Conservation (phyloP, 2,888 invertebrate species). For the Tuta absoluta region DNA sequence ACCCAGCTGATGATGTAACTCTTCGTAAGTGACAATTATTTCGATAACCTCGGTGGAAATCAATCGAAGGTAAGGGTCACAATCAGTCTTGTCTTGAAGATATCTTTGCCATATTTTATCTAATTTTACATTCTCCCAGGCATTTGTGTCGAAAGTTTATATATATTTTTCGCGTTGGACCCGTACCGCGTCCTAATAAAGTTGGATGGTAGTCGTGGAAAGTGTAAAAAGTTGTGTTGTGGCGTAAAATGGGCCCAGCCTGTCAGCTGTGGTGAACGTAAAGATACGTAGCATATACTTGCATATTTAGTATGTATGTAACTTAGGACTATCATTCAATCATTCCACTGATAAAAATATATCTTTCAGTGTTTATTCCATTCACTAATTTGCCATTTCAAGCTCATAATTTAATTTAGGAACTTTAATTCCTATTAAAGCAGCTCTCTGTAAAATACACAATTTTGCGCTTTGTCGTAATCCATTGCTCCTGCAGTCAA, state of each 20-base stretch:
- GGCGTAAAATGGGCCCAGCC: constrained; percentile 51
- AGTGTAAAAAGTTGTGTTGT: constrained; percentile 39
- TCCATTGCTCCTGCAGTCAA: no score
- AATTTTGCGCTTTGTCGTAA: background rate
- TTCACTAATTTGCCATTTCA: background rate
- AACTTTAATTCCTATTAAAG: background rate
- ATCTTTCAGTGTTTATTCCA: background rate
- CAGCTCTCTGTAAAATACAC: background rate
- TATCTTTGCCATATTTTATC: constrained; percentile 76
- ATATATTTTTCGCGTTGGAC: constrained; percentile 40
- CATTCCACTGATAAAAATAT: constrained; percentile 14
- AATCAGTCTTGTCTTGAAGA: constrained; percentile 53
- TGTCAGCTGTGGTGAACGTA: constrained; percentile 53
- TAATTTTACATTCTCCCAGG: constrained; percentile 62
- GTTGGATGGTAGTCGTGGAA: constrained; percentile 6
- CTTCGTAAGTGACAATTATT: constrained; percentile 46
- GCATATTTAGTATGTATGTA: constrained; percentile 22
- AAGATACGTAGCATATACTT: constrained; percentile 48
- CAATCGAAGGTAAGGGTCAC: constrained; percentile 63
- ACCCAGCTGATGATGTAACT: constrained; percentile 51
- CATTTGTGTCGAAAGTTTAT: constrained; percentile 44
- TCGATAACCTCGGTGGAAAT: constrained; percentile 53
- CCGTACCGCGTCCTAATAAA: constrained; percentile 22
- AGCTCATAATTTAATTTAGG: background rate
- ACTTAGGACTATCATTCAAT: constrained; percentile 20